Percentiles rank a stretch among this genome's conserved stretches.
phyloP scores from a whole-genome alignment of 2,888 invertebrate genomes.

The Lordiphosa fenestrarum region DNA sequence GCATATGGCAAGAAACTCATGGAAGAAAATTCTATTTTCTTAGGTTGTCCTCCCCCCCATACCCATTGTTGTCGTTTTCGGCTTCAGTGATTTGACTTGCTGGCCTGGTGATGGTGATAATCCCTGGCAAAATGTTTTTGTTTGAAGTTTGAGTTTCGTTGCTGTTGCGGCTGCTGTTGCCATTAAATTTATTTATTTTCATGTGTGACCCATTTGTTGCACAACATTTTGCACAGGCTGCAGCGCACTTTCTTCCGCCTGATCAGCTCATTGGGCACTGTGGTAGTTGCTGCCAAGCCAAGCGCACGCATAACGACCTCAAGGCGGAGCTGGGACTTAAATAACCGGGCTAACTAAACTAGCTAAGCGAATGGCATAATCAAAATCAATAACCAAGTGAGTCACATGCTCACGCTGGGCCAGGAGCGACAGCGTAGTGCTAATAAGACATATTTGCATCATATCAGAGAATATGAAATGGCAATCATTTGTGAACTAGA shows the following conservation, averaged over 20 bases:
- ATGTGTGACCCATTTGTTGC: constrained; percentile 42
- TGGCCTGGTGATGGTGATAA: constrained; percentile 23
- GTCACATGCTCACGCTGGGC: constrained; percentile 10
- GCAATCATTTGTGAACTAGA: no score
- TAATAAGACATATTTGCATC: neutral
- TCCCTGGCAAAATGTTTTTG: constrained; percentile 18
- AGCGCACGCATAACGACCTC: constrained; percentile 45
- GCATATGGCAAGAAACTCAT: constrained; percentile 12
- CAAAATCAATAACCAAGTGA: constrained; percentile 57
- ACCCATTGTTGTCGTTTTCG: constrained; percentile 11
- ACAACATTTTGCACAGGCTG: constrained; percentile 39
- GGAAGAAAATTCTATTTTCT: constrained; percentile 16
- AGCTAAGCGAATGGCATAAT: constrained; percentile 19
- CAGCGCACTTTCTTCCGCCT: constrained; percentile 58
- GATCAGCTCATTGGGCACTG: constrained; percentile 64
- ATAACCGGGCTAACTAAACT: constrained; percentile 25
- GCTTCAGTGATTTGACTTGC: constrained; percentile 12
- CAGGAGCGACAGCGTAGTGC: neutral
- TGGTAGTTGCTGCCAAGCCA: constrained; percentile 36
- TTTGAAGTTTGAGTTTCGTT: constrained; percentile 39
- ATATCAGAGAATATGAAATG: no score
- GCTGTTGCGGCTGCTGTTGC: constrained; percentile 6
- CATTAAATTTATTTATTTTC: constrained; percentile 33
- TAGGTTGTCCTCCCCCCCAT: constrained; percentile 15
- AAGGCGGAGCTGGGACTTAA: constrained; percentile 3